These are phyloP conservation scores for Ctenopoma multispine DNA, from an alignment of 2,797 vertebrate genomes.

Conservation along the genomic window DNA sequence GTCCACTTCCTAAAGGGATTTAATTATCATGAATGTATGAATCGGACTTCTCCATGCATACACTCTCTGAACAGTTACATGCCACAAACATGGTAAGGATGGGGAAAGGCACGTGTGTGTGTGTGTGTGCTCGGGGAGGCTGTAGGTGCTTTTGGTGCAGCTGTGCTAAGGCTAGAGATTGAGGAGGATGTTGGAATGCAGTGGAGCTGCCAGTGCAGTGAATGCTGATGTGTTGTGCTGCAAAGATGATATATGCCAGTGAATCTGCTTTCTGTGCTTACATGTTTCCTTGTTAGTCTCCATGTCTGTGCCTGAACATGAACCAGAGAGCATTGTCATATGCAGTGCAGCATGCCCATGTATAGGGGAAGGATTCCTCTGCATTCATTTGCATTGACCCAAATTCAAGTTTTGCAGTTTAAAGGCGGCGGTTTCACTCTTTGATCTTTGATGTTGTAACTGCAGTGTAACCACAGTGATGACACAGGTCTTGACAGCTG, in stretches of 20 bases:
- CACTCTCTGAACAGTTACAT: conserved; percentile 79
- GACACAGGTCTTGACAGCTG: conserved; percentile 58
- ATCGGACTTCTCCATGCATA: conserved; percentile 81
- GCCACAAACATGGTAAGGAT: conserved; percentile 83
- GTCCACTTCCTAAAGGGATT: conserved; percentile 62
- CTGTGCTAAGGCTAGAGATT: conserved; percentile 72
- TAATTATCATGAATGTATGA: conserved; percentile 77
- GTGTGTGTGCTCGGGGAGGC: conserved; percentile 57
- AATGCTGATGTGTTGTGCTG: conserved; percentile 80
- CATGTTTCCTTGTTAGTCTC: conserved; percentile 34
- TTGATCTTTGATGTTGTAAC: conserved; percentile 64
- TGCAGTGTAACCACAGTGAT: conserved; percentile 60
- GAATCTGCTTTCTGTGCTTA: conserved; percentile 45
- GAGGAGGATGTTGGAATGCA: conserved; percentile 81
- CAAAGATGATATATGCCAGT: conserved; percentile 69
- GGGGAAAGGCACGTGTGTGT: conserved; percentile 34
- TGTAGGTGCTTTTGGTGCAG: conserved; percentile 75
- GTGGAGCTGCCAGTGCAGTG: conserved; percentile 77
- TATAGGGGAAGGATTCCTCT: conserved; percentile 50
- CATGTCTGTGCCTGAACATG: conserved; percentile 26
- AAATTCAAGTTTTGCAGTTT: conserved; percentile 71
- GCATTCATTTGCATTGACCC: conserved; percentile 79
- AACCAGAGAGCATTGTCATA: conserved; percentile 26
- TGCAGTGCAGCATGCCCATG: background rate
- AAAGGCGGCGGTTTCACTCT: conserved; percentile 33